Conservation (phyloP, 1,140 invertebrate genomes). For the Drosophila ohnishii region DNA sequence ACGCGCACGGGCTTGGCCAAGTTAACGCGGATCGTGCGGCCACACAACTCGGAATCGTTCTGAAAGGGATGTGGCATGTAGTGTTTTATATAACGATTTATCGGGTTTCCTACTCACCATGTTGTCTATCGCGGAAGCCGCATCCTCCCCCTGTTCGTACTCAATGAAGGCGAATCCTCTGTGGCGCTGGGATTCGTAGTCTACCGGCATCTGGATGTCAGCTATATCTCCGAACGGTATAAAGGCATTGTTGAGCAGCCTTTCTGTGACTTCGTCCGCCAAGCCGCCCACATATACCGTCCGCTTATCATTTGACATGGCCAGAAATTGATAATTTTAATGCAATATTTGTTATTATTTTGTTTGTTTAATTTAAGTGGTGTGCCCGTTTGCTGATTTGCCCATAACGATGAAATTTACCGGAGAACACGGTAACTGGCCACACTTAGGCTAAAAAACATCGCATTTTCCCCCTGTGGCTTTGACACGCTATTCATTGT, state of each 20-base stretch:
- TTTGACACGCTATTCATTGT: no score
- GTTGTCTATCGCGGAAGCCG: slow-evolving; percentile 98
- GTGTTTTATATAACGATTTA: no score
- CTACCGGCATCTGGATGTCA: slow-evolving; percentile 98
- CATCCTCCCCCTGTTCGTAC: slow-evolving; percentile 97
- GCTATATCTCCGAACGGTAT: slow-evolving; percentile 99
- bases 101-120: slow-evolving; percentile 88
- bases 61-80: slow-evolving; percentile 77
- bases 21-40: slow-evolving; percentile 97
- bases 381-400: not conserved
- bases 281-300: slow-evolving; percentile 95
- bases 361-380: not conserved
- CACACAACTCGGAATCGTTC: slow-evolving; percentile 99
- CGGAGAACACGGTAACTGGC: not conserved
- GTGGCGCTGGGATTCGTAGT: slow-evolving; percentile 99
- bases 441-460: not conserved
- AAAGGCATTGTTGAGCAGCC: slow-evolving; percentile 97
- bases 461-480: no score
- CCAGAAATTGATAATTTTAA: not conserved
- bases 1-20: slow-evolving; percentile 98
- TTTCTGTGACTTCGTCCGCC: slow-evolving; percentile 98
- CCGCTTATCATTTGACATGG: slow-evolving; percentile 87
- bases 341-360: slow-evolving; percentile 2
- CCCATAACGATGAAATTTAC: not conserved
- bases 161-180: slow-evolving; percentile 99